Conservation (phyloP, 2,797 vertebrate genomes). For the Oryzias dopingdopingensis region DNA sequence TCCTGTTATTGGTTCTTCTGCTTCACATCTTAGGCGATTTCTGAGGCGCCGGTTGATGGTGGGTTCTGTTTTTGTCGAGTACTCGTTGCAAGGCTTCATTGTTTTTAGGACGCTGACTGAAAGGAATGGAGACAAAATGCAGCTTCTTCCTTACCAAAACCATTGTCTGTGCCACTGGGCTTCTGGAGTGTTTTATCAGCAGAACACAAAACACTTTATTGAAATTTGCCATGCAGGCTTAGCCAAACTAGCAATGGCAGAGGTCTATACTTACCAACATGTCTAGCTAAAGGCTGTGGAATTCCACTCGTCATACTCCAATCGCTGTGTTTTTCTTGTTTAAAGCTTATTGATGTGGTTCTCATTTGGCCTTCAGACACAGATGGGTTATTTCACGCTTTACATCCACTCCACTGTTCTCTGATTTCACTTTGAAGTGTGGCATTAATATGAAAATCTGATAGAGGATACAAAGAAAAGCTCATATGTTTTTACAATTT, state of each 20-base stretch:
- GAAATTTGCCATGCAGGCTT: constrained; percentile 73
- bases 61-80: constrained; percentile 34
- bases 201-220: constrained; percentile 65
- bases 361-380: constrained; percentile 49
- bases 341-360: constrained; percentile 67
- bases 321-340: constrained; percentile 57
- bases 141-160: constrained; percentile 58
- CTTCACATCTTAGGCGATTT: constrained; percentile 1
- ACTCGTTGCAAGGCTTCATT: constrained; percentile 45
- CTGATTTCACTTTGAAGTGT: constrained; percentile 61
- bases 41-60: constrained; percentile 19
- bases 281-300: constrained; percentile 60
- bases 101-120: constrained; percentile 67
- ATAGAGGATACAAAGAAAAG: constrained; percentile 20
- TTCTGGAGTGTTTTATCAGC: constrained; percentile 75
- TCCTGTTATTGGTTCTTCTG: constrained; percentile 24
- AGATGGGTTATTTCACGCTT: constrained; percentile 51
- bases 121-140: constrained; percentile 57
- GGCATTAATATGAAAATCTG: constrained; percentile 52
- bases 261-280: constrained; percentile 67
- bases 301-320: constrained; percentile 46
- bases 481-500: constrained; percentile 22
- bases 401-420: constrained; percentile 43
- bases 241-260: constrained; percentile 57
- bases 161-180: constrained; percentile 70